These are phyloP conservation scores for Cherax destructor DNA, from an alignment of 1,140 invertebrate species.

Conservation along the genomic window DNA sequence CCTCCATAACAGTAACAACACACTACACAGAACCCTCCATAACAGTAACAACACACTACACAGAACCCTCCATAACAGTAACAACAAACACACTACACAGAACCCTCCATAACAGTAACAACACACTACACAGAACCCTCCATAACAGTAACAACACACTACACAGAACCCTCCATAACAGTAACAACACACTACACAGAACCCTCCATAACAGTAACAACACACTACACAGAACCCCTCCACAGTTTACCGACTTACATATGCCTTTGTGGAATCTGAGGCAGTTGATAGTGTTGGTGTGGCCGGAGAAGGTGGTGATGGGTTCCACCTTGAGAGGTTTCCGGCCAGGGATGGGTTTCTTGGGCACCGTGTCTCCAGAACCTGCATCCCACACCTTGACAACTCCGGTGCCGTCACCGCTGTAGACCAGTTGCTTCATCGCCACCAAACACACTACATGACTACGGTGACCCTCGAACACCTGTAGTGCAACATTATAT, in stretches of 20 bases:
- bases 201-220: not conserved
- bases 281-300: constrained; percentile 34
- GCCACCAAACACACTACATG: constrained; percentile 28
- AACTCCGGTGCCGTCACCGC: constrained; percentile 6
- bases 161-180: too few relatives aligned
- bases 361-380: not conserved
- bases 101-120: too few relatives aligned
- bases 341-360: not conserved
- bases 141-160: not conserved
- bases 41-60: not conserved
- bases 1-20: too few relatives aligned
- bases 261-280: constrained; percentile 35
- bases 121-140: not conserved
- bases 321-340: not conserved
- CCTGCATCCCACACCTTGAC: constrained; percentile 10
- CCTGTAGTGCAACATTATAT: not conserved
- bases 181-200: not conserved
- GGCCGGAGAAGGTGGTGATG: not conserved
- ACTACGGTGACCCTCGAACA: constrained; percentile 1
- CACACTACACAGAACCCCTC: not conserved
- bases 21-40: not conserved
- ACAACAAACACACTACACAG: too few relatives aligned
- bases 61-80: not conserved
- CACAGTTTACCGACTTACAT: constrained; percentile 4
- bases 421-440: constrained; percentile 18